Evolutionary conservation across 2,888 invertebrate genomes (phyloP), one percentile per base, ranked within the genome.

Genomic region (Glaucopsyche alexis): DNA sequence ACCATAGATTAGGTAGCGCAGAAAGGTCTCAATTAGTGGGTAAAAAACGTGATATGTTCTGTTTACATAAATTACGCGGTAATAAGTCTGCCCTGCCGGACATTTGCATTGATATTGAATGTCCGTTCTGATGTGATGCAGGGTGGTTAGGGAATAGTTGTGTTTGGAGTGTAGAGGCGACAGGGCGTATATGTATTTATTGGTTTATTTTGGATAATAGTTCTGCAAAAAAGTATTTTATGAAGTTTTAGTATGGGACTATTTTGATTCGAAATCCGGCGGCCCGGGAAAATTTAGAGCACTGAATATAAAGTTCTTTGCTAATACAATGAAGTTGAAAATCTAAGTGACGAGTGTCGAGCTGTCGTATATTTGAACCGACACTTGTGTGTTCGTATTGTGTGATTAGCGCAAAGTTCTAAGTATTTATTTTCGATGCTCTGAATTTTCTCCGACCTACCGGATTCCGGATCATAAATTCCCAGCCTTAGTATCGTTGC

Each of bases 81-180:
- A 80, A 76, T 76, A 72, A 40, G 64, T 74, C 73, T 60, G 73
- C 66, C 78, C 76, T 73, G 78, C 82, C 78, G 79, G 85, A 85
- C 84, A 91, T 92, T 92, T 89, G 91, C 91, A 92, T 92, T 85
- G 88, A 91, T 92, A 92, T 92, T 92, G 90, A 87, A 90, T 91
- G 91, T 90, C 91, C 90, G 81, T 80, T 81, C 78, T 80, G 80
- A 14, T 60, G 14, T 14, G 64, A 60, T 55, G n/a, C 16, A 14
- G 47, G n/a, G 40, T 49, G 47, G 29, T n/a, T 65, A 60, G 29
- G 6, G 29, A 60, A 29, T 14, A 60, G 40, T 11, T 8, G 13
- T 47, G 7, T 60, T 11, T 38, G 16, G 60, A 0, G 7, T 14
- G 19, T 19, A 60, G 60, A 60, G 60, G 52, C 11, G 60, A 60